Evolutionary conservation across 1,140 invertebrate species (phyloP), one percentile per base, ranked within the genome.

Genomic region (Venturia canescens): DNA sequence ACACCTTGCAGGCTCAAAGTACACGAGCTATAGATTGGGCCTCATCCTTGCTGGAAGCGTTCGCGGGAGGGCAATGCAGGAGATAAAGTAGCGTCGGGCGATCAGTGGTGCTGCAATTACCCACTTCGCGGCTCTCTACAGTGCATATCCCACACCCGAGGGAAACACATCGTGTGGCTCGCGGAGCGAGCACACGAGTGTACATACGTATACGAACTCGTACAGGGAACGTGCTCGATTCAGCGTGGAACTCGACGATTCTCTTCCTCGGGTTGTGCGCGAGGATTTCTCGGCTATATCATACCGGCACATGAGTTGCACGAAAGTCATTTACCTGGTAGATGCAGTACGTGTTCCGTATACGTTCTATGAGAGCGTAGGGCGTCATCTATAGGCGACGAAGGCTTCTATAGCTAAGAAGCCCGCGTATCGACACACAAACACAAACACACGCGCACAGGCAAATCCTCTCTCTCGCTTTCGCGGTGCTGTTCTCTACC

Each of bases 261-360:
- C 23, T 27, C 60, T 66, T 66, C 23, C 60, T 63, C 60, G 23
- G 50, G 50, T 53, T n/a, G 16, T 53, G 7, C 50, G 2, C 26
- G 60, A 63, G n/a, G 60, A 63, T 69, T 29, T 31, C n/a, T 31
- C 16, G 66, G 66, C n/a, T 69, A 69, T 69, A 31, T 69, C 27
- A 31, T 31, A 15, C 13, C n/a, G 66, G 27, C 66, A 69, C 66
- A 69, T 69, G 66, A 77, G 57, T 13, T 53, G 31, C 75, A 77
- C 75, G 57, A 77, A 63, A 77, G 75, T 77, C 75, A 77, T 77
- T 77, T 77, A 77, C 75, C 75, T 77, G 75, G 26, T 63, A 63
- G 75, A 34, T 77, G 57, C 75, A 34, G 57, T 77, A 77, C 75
- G 75, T 77, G 75, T 77, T 26, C 34, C 31, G 75, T n/a, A 31